Evolutionary conservation across 1,140 invertebrate genomes (phyloP).

Genomic region (Caligus rogercresseyi): DNA sequence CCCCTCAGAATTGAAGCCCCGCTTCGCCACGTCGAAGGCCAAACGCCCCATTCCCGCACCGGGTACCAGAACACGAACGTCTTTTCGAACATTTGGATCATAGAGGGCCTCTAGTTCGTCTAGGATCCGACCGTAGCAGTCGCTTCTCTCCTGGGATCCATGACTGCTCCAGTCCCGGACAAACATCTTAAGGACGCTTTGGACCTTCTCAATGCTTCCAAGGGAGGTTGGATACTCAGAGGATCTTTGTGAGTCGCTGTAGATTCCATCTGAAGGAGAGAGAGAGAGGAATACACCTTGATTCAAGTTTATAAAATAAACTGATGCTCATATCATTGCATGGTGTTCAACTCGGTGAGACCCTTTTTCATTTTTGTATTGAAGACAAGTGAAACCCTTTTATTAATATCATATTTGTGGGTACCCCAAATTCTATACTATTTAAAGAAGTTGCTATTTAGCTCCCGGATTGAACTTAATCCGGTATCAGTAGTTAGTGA

Average conservation of each 20-base stretch:
- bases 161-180: conserved; percentile 82
- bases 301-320: too few relatives aligned
- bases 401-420: too few relatives aligned
- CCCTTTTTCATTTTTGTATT: too few relatives aligned
- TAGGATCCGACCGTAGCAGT: conserved; percentile 80
- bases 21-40: conserved; percentile 73
- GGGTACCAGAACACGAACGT: conserved; percentile 68
- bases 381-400: too few relatives aligned
- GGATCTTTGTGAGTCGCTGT: neutral
- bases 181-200: conserved; percentile 82
- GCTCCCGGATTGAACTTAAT: too few relatives aligned
- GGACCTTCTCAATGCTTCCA: conserved; percentile 60
- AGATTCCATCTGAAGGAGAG: neutral
- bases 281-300: too few relatives aligned
- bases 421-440: too few relatives aligned
- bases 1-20: conserved; percentile 79
- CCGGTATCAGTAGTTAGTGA: too few relatives aligned
- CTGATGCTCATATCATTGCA: too few relatives aligned
- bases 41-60: conserved; percentile 83
- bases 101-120: conserved; percentile 44
- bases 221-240: neutral
- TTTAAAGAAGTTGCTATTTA: too few relatives aligned
- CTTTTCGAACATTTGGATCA: conserved; percentile 22
- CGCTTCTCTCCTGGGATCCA: conserved; percentile 57
- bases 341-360: too few relatives aligned